Conservation (phyloP, 2,797 vertebrate genomes). For the Poecile montanus region DNA sequence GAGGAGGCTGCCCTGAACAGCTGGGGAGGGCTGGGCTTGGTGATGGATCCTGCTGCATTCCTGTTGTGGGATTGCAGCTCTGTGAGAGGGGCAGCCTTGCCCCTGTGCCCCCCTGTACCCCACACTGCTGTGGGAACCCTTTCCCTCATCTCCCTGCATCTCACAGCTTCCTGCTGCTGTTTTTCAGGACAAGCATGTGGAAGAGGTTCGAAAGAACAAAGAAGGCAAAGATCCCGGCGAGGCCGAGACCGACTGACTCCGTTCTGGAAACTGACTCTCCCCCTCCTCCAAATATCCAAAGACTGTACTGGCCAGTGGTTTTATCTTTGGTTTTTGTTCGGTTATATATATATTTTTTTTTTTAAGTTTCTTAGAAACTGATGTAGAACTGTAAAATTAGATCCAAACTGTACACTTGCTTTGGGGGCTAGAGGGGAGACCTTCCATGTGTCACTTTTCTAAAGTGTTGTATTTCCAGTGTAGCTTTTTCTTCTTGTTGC, state of each 20-base stretch:
- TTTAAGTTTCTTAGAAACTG: constrained; percentile 75
- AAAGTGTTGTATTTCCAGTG: constrained; percentile 83
- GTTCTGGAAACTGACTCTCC: constrained; percentile 71
- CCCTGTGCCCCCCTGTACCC: not conserved
- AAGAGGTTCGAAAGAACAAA: constrained; percentile 94
- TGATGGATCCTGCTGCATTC: not conserved
- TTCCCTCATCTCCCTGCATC: not conserved
- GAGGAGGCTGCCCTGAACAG: not conserved
- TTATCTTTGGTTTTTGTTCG: constrained; percentile 65
- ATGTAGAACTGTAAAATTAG: constrained; percentile 80
- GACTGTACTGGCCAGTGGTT: constrained; percentile 84
- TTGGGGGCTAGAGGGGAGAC: constrained; percentile 79
- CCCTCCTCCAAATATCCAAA: constrained; percentile 81
- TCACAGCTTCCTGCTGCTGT: not conserved
- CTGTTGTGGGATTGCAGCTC: not conserved
- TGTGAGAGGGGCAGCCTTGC: not conserved
- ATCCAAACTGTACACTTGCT: constrained; percentile 75
- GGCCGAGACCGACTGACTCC: constrained; percentile 76
- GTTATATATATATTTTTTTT: constrained; percentile 15
- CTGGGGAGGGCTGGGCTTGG: not conserved
- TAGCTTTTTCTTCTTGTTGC: constrained; percentile 81
- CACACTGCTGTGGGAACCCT: fast-evolving
- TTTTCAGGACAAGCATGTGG: constrained; percentile 91
- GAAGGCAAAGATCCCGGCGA: constrained; percentile 85
- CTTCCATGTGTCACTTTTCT: constrained; percentile 80